Evolutionary conservation across 2,113 vertebrate genomes (phyloP).

Genomic region (Picathartes gymnocephalus): DNA sequence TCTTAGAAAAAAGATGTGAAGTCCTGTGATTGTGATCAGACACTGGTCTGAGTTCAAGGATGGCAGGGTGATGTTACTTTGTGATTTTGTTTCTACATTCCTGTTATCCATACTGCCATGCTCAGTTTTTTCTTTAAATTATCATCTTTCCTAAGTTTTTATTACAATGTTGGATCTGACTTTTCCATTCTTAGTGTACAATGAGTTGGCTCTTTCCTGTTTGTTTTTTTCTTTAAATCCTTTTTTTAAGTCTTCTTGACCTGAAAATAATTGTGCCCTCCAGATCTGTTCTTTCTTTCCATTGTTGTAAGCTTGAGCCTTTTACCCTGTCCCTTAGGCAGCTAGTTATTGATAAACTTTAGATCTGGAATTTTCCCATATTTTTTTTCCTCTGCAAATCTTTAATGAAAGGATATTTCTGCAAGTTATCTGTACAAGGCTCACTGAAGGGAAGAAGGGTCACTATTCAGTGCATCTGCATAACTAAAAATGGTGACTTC

Average conservation of each 20-base stretch:
- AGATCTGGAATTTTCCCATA: neutral
- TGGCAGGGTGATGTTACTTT: too few species aligned
- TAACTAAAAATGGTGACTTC: neutral
- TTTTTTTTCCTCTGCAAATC: neutral
- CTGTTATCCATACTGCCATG: neutral
- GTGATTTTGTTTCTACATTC: neutral
- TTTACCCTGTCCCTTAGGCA: neutral
- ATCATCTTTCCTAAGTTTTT: neutral
- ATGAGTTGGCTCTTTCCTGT: neutral
- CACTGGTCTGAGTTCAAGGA: neutral
- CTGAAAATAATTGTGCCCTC: neutral
- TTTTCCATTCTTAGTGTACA: neutral
- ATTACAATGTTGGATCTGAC: neutral
- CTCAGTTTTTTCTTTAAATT: neutral
- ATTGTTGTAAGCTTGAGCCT: neutral
- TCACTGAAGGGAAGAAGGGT: neutral
- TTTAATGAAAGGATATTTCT: neutral
- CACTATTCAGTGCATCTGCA: neutral
- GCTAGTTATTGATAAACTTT: neutral
- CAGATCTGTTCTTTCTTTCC: neutral
- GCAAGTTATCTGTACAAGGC: neutral
- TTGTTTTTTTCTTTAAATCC: too few species aligned
- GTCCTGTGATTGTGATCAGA: neutral
- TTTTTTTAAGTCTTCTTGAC: neutral
- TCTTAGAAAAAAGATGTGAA: neutral